phyloP scores from a whole-genome alignment of 2,888 invertebrate species.

The Psococerastis gibbosa region DNA sequence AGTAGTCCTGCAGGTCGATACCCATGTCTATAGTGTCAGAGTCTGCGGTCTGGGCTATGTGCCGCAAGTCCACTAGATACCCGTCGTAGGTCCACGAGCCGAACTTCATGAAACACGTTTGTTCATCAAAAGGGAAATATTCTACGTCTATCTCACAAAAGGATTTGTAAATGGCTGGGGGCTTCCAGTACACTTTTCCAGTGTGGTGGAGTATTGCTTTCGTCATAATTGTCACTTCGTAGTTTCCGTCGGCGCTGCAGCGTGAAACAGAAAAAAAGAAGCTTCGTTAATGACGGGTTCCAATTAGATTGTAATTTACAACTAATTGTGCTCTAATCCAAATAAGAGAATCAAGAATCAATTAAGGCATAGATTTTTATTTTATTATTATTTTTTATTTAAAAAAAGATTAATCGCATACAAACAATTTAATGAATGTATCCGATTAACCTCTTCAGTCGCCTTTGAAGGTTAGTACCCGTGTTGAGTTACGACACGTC shows the following conservation, averaged over 20 bases:
- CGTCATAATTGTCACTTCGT: slow-evolving; percentile 95
- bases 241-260: slow-evolving; percentile 87
- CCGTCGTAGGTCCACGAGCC: slow-evolving; percentile 92
- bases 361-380: no score
- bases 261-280: no score
- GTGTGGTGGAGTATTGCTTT: slow-evolving; percentile 88
- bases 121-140: slow-evolving; percentile 88
- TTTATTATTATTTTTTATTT: no score
- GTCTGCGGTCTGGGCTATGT: slow-evolving; percentile 69
- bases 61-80: slow-evolving; percentile 81
- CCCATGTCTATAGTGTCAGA: slow-evolving; percentile 77
- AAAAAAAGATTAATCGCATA: no score
- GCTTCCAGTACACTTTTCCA: slow-evolving; percentile 91
- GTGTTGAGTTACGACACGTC: no score
- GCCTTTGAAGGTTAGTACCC: no score
- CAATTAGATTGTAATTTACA: no score
- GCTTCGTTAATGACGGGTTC: no score
- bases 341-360: no score
- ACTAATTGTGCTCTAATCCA: no score
- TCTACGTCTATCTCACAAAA: slow-evolving; percentile 91
- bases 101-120: slow-evolving; percentile 91
- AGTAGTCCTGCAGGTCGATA: slow-evolving; percentile 83
- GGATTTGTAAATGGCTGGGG: slow-evolving; percentile 96
- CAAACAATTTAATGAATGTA: no score
- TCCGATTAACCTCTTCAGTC: no score